phyloP scores from a whole-genome alignment of 2,888 invertebrate species.

The Andrena fulva region DNA sequence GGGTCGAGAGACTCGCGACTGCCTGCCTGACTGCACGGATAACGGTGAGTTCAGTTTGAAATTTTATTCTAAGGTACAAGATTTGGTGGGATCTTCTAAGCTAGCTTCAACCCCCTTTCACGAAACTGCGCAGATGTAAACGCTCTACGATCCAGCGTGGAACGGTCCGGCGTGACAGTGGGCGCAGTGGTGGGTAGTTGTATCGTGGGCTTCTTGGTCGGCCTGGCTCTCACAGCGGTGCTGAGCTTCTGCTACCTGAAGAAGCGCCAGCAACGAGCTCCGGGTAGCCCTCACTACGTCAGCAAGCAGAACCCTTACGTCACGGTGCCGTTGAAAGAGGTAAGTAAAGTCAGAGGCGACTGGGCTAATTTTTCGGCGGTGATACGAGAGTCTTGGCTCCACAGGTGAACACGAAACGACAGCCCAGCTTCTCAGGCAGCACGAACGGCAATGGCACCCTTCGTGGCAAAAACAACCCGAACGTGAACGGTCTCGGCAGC shows the following conservation, averaged over 20 bases:
- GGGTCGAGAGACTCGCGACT: slow-evolving; percentile 89
- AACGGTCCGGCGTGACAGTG: slow-evolving; percentile 85
- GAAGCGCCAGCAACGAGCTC: slow-evolving; percentile 87
- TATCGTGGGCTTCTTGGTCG: slow-evolving; percentile 85
- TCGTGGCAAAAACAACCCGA: slow-evolving; percentile 86
- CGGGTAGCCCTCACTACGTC: slow-evolving; percentile 93
- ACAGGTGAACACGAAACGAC: slow-evolving; percentile 86
- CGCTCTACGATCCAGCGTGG: slow-evolving; percentile 67
- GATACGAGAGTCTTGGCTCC: background rate
- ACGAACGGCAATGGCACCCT: slow-evolving; percentile 86
- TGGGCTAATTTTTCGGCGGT: no score
- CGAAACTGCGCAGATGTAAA: slow-evolving; percentile 60
- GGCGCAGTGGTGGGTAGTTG: slow-evolving; percentile 85
- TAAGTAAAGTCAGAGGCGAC: slow-evolving; percentile 81
- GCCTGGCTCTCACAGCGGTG: slow-evolving; percentile 82
- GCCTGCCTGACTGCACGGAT: slow-evolving; percentile 83
- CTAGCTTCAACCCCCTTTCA: background rate
- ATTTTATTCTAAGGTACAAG: background rate
- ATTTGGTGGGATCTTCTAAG: no score
- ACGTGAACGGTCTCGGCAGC: slow-evolving; percentile 85
- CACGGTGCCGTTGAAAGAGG: slow-evolving; percentile 92
- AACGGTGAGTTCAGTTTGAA: slow-evolving; percentile 75
- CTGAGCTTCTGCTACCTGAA: slow-evolving; percentile 85
- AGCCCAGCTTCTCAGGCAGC: slow-evolving; percentile 89
- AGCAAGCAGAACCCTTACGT: slow-evolving; percentile 94